A percentile compares a stretch with the other conserved stretches of the same genome.
phyloP scores from a whole-genome alignment of 2,888 invertebrate genomes.

The Idaea biselata region DNA sequence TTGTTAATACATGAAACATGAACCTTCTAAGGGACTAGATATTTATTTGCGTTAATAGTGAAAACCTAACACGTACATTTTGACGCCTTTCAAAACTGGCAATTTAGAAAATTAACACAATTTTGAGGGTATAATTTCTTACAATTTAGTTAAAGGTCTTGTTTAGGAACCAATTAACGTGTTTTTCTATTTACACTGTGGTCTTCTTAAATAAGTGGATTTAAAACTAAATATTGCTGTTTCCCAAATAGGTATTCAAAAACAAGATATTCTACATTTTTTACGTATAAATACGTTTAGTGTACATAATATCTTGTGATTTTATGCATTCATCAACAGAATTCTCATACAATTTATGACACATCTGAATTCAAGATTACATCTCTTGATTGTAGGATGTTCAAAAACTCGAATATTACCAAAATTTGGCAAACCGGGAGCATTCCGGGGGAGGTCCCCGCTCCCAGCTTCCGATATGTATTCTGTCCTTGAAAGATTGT shows the following conservation, averaged over 20 bases:
- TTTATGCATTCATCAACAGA: neutral
- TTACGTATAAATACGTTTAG: neutral
- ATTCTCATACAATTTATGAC: too few relatives aligned
- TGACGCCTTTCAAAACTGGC: neutral
- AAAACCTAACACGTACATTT: neutral
- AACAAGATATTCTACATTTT: neutral
- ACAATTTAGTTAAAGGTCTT: neutral
- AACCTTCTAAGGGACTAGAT: neutral
- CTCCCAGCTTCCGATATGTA: too few relatives aligned
- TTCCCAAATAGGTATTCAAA: neutral
- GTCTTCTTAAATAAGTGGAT: neutral
- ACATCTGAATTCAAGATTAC: too few relatives aligned
- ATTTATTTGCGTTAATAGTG: neutral
- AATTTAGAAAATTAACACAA: neutral
- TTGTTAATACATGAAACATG: neutral
- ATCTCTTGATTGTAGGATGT: too few relatives aligned
- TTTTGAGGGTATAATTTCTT: neutral
- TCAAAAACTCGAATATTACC: too few relatives aligned
- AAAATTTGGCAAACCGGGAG: too few relatives aligned
- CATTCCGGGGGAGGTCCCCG: too few relatives aligned
- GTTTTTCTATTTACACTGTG: neutral
- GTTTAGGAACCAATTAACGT: neutral
- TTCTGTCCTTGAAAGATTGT: neutral
- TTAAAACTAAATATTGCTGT: neutral
- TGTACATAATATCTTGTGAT: neutral